These are phyloP conservation scores for Cyphomyrus plagiostoma DNA, from an alignment of 2,113 vertebrate species.

Conservation along the genomic window DNA sequence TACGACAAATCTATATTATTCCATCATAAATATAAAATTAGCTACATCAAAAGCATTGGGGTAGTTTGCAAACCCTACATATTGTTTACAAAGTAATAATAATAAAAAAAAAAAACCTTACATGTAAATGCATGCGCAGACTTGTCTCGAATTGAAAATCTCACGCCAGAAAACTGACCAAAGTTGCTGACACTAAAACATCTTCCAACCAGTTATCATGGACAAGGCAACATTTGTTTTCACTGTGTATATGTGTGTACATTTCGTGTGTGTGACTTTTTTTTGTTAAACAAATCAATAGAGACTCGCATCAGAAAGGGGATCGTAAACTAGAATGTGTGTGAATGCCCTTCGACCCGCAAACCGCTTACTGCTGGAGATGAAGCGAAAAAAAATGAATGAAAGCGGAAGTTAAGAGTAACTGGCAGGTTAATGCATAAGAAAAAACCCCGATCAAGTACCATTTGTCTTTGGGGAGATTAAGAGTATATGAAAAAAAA, in stretches of 20 bases:
- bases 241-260: neutral
- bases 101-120: neutral
- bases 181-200: no score
- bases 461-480: neutral
- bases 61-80: neutral
- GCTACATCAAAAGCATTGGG: neutral
- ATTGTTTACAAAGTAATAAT: neutral
- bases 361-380: neutral
- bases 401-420: neutral
- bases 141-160: no score
- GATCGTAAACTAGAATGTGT: neutral
- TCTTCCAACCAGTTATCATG: neutral
- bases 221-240: neutral
- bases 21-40: neutral
- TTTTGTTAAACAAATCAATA: neutral
- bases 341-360: neutral
- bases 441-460: neutral
- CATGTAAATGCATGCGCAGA: neutral
- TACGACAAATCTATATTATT: neutral
- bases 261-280: neutral
- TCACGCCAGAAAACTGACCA: no score
- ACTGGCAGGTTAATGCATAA: neutral
- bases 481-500: neutral
- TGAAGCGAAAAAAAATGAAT: neutral
- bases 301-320: neutral